These are phyloP conservation scores for Chloroceryle aenea DNA, from an alignment of 2,113 vertebrate species.

Conservation along the genomic window DNA sequence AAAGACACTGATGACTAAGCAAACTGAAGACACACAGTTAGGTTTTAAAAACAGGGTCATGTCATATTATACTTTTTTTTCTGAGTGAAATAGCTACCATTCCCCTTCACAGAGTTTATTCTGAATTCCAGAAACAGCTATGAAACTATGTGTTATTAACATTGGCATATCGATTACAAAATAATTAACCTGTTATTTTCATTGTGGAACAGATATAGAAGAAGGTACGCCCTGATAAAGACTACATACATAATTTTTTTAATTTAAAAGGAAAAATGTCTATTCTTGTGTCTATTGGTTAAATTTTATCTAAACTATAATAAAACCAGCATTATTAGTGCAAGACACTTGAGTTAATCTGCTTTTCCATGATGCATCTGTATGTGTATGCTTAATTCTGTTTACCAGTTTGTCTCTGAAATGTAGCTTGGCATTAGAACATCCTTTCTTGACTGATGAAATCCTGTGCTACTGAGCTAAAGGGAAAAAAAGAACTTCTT, in stretches of 20 bases:
- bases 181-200: slow-evolving; percentile 73
- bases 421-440: neutral
- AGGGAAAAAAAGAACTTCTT: neutral
- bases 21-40: neutral
- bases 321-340: neutral
- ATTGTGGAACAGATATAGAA: slow-evolving; percentile 63
- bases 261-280: slow-evolving; percentile 80
- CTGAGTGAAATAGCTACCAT: slow-evolving; percentile 47
- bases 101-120: slow-evolving; percentile 70
- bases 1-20: neutral
- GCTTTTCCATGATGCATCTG: neutral
- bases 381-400: neutral
- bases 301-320: slow-evolving; percentile 52
- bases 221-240: slow-evolving; percentile 57
- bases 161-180: slow-evolving; percentile 80
- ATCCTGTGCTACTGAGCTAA: neutral
- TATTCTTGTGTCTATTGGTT: slow-evolving; percentile 42
- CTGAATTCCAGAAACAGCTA: slow-evolving; percentile 72
- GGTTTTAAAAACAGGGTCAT: neutral
- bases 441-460: neutral
- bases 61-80: neutral
- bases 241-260: slow-evolving; percentile 70
- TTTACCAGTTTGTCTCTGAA: slow-evolving; percentile 18
- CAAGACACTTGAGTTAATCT: slow-evolving; percentile 8
- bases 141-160: slow-evolving; percentile 68